These are phyloP conservation scores for Anguilla anguilla DNA, from an alignment of 2,797 vertebrate genomes.

Conservation along the genomic window DNA sequence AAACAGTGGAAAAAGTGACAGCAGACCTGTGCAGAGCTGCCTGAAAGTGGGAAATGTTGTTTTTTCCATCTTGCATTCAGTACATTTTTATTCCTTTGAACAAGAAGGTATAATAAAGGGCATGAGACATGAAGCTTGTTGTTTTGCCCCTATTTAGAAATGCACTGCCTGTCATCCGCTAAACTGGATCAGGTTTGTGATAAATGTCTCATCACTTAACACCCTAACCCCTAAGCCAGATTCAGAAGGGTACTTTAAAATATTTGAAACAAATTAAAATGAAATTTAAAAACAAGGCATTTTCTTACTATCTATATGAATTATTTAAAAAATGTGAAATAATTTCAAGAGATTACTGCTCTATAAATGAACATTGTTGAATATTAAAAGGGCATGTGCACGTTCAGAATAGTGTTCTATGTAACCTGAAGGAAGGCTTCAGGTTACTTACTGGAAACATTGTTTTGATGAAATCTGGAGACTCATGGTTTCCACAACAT, in stretches of 20 bases:
- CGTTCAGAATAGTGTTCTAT: neutral
- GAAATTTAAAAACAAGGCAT: neutral
- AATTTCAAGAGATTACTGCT: neutral
- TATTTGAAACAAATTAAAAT: neutral
- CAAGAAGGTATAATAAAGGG: neutral
- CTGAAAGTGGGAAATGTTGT: conserved; percentile 13
- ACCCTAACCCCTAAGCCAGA: neutral
- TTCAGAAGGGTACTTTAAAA: neutral
- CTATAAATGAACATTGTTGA: neutral
- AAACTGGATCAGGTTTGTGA: neutral
- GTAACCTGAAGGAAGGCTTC: neutral
- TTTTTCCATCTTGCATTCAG: neutral
- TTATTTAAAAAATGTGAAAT: neutral
- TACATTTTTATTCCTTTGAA: neutral
- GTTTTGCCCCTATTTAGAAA: neutral
- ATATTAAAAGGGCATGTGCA: neutral
- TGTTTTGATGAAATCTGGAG: neutral
- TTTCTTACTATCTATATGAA: neutral
- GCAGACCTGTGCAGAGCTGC: conserved; percentile 2
- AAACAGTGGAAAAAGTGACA: conserved; percentile 20
- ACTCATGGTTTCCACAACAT: neutral
- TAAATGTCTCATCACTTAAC: neutral
- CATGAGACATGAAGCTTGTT: neutral
- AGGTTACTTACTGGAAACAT: neutral
- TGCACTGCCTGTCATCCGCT: neutral